These are phyloP conservation scores for Avahi laniger DNA, from an alignment of 2,797 vertebrate genomes.

Conservation along the genomic window DNA sequence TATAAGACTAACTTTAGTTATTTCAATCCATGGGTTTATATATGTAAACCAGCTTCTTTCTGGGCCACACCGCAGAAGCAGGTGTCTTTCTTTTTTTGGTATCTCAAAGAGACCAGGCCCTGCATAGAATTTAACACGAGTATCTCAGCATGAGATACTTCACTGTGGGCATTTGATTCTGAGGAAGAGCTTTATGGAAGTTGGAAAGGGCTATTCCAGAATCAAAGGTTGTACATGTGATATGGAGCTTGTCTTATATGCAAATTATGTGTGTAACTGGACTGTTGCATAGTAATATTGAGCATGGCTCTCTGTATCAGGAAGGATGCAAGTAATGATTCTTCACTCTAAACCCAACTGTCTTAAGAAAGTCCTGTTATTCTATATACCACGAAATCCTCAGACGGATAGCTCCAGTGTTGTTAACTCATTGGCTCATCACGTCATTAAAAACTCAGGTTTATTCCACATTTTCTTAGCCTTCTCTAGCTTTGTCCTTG, in stretches of 20 bases:
- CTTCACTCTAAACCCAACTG: not conserved
- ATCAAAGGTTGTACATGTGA: not conserved
- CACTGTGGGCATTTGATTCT: not conserved
- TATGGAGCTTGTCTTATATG: not conserved
- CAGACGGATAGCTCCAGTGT: not conserved
- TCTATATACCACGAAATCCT: not conserved
- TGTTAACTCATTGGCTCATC: not conserved
- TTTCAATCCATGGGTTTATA: not conserved
- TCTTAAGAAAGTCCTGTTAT: not conserved
- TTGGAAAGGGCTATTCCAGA: not conserved
- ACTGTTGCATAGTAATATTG: not conserved
- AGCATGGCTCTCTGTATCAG: not conserved
- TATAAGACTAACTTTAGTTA: not conserved
- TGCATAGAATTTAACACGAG: not conserved
- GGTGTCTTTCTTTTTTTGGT: not conserved
- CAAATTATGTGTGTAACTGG: not conserved
- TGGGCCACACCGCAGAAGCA: not conserved
- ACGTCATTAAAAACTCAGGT: not conserved
- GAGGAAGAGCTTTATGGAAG: not conserved
- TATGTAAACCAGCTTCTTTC: slow-evolving; percentile 12
- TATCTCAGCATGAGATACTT: not conserved
- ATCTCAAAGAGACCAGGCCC: not conserved
- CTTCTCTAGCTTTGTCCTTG: not conserved
- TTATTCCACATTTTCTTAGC: not conserved
- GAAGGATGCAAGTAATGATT: not conserved